Base-by-base conservation (phyloP, 2,797 vertebrate genomes). In the Chelon labrosus region DNA sequence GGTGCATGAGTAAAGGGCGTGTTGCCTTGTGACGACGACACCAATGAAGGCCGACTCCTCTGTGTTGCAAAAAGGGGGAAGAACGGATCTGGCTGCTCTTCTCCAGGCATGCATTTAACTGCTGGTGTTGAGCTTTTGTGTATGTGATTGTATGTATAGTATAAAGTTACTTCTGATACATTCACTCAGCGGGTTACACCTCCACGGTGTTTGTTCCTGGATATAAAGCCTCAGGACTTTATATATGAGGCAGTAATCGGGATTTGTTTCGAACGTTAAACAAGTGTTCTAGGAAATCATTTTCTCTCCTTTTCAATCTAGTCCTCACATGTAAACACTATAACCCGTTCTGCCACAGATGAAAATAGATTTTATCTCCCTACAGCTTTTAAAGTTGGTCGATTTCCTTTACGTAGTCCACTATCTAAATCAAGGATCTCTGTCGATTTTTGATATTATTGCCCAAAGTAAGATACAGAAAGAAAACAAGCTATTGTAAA, bases 1-100 rank as follows among this genome's bases (percentile, higher is more conserved):
- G 67, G 68, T 62, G 64, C 38, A 66, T 63, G 41, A 38, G 39
- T 37, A 4, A 62, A 56, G 73, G 83, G 81, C 63, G 89, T 88
- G 85, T 82, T 72, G 51, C 65, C 42, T 31, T 62, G 62, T 72
- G 70, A 78, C 31, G 12, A 52, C 4, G 17, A 54, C 64, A 68
- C 59, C 50, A 49, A 74, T 71, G 55, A 61, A 44, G 58, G 41
- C n/a, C 16, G 50, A 72, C 20, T 75, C 50, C 63, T 37, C 14
- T 0, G 3, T 11, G 63, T 8, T 47, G 37, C 59, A n/a, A 51
- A 22, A 25, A 56, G 38, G 14, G 63, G 79, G 65, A 38, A n/a
- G 82, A 73, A 25, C 16, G 7, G 20, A 14, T 1, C 7, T 16
- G 9, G 7, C 16, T 31, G 6, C 8, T 5, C 17, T 66, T 12